These are phyloP conservation scores for Epinotia ramella DNA, from an alignment of 2,888 invertebrate species.

Conservation along the genomic window DNA sequence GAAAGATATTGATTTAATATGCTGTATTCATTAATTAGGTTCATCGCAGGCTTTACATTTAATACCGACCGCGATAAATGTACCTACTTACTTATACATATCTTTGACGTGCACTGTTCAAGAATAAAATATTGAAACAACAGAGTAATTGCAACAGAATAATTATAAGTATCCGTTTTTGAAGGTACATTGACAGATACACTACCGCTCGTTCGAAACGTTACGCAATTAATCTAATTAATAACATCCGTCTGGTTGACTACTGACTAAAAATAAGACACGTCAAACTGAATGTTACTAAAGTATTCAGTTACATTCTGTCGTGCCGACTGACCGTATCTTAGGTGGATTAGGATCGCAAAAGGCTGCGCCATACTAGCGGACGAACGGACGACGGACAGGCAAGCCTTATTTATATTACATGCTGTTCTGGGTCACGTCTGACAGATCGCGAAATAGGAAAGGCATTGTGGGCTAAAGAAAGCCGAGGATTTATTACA, in stretches of 20 bases:
- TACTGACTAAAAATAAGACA: background rate
- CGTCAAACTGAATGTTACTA: background rate
- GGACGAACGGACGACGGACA: background rate
- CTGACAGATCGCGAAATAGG: background rate
- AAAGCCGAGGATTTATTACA: background rate
- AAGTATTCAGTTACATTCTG: background rate
- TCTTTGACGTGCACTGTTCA: no score
- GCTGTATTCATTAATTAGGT: background rate
- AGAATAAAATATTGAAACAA: no score
- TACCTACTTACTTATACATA: no score
- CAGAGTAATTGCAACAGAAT: no score
- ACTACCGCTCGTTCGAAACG: no score
- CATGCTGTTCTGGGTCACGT: background rate
- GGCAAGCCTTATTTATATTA: slow-evolving; percentile 4
- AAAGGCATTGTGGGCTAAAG: background rate
- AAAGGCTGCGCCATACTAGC: background rate
- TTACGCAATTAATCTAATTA: no score
- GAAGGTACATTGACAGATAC: no score
- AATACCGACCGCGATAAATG: background rate
- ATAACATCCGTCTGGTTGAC: background rate
- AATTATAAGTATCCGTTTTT: no score
- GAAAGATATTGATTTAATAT: background rate
- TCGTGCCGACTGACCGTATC: background rate
- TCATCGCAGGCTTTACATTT: background rate
- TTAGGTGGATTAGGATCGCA: background rate